A percentile compares a stretch with the other conserved stretches of the same genome.
Conservation (phyloP, 2,888 invertebrate species). For the Antheraea yamamai region DNA sequence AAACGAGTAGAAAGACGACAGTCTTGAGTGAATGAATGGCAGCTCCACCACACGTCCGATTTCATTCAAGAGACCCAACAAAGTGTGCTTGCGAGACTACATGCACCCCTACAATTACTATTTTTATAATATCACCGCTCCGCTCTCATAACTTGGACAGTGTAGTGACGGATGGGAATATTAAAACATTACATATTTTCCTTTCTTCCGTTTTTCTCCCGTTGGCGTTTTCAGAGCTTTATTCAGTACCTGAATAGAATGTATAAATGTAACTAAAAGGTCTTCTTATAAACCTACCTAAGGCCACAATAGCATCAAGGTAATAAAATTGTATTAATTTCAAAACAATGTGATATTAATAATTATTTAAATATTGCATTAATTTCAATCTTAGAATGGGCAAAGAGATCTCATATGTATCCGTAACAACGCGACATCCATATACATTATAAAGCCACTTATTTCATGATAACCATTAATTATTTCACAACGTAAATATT, state of each 20-base stretch:
- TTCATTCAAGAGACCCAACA: too few species aligned
- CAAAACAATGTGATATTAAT: neutral
- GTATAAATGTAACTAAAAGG: conserved; percentile 26
- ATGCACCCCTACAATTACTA: too few species aligned
- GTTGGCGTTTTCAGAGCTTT: conserved; percentile 63
- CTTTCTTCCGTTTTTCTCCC: conserved; percentile 61
- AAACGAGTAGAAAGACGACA: too few species aligned
- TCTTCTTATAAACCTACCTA: neutral
- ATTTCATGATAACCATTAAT: too few species aligned
- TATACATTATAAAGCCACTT: neutral
- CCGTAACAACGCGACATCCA: neutral
- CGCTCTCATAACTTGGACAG: conserved; percentile 35
- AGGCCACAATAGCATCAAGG: neutral
- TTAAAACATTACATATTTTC: conserved; percentile 81
- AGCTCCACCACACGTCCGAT: too few species aligned
- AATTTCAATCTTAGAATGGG: neutral
- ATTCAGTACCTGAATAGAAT: conserved; percentile 47
- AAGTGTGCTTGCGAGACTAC: too few species aligned
- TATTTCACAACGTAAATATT: too few species aligned
- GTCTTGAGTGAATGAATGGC: too few species aligned
- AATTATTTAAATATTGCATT: neutral
- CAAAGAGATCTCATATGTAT: neutral
- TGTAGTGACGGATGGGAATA: conserved; percentile 70
- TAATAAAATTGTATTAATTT: neutral
- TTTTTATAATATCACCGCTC: conserved; percentile 18